Percentiles rank a stretch among this genome's conserved stretches.
phyloP scores from a whole-genome alignment of 37 sponge, comb jelly and placozoan species.

The Bolinopsis microptera region DNA sequence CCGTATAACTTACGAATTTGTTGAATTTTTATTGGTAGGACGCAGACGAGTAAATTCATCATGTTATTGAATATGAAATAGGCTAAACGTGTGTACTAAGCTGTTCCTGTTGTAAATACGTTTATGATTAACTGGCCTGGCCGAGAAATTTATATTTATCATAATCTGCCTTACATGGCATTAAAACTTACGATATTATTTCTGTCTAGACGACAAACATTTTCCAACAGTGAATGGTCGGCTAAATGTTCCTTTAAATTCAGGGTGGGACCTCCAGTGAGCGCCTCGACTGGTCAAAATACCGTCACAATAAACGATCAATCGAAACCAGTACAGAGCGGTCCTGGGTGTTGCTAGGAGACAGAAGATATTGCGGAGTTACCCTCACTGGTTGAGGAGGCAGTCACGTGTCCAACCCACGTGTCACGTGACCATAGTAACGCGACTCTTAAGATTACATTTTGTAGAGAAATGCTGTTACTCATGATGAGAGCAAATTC shows the following conservation, averaged over 20 bases:
- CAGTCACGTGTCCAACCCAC: neutral
- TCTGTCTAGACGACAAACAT: too few species aligned
- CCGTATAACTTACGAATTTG: too few species aligned
- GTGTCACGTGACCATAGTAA: neutral
- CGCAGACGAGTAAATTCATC: too few species aligned
- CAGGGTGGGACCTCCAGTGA: slow-evolving; percentile 60
- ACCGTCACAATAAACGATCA: slow-evolving; percentile 34
- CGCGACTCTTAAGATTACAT: neutral
- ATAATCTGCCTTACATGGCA: too few species aligned
- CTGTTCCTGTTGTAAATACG: too few species aligned
- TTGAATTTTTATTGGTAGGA: too few species aligned
- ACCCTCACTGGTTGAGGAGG: neutral
- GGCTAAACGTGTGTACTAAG: too few species aligned
- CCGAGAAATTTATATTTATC: too few species aligned
- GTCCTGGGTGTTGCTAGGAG: slow-evolving; percentile 59
- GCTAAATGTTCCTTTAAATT: neutral
- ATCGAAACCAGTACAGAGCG: slow-evolving; percentile 13
- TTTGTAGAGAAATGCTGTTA: slow-evolving; percentile 1
- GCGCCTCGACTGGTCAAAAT: neutral
- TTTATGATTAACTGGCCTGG: too few species aligned
- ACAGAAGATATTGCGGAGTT: neutral
- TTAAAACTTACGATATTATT: too few species aligned
- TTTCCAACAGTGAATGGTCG: too few species aligned
- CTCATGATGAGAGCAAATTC: neutral
- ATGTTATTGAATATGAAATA: too few species aligned